Percentiles rank a stretch among this genome's conserved stretches.
phyloP scores from a whole-genome alignment of 1,140 invertebrate species.

The Neelides sp. region DNA sequence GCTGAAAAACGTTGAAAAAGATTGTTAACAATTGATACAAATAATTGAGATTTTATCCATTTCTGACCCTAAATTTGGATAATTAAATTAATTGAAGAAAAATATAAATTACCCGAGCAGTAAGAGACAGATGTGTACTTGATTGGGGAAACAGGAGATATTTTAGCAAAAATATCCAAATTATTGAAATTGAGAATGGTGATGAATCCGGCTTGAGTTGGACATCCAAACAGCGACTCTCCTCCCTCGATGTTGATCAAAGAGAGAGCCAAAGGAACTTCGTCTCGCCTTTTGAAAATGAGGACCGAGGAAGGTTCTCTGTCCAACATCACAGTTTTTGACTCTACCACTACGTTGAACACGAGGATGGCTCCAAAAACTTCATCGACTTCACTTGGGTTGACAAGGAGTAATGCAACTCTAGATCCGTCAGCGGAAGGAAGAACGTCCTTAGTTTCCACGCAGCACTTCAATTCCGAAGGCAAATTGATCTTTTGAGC shows the following conservation, averaged over 20 bases:
- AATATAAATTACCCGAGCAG: constrained; percentile 25
- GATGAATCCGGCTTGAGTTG: constrained; percentile 15
- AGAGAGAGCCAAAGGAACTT: constrained; percentile 10
- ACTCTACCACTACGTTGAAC: constrained; percentile 34
- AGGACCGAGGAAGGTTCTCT: constrained; percentile 32
- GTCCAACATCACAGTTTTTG: constrained; percentile 32
- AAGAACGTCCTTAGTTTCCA: constrained; percentile 3
- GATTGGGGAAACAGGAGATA: constrained; percentile 31
- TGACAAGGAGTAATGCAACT: constrained; percentile 9
- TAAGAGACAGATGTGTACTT: constrained; percentile 24
- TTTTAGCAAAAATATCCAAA: constrained; percentile 40
- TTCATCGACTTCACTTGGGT: constrained; percentile 4
- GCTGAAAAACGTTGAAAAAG: constrained; percentile 17
- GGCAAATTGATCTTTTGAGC: constrained; percentile 20
- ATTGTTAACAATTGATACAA: constrained; percentile 3
- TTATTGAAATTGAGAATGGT: constrained; percentile 18
- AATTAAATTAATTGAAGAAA: constrained; percentile 13
- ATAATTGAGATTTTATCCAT: neutral
- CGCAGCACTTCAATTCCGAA: constrained; percentile 13
- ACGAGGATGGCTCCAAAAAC: constrained; percentile 35
- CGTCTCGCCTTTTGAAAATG: constrained; percentile 12
- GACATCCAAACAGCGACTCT: constrained; percentile 12
- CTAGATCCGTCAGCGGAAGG: constrained; percentile 16
- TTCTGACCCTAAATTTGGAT: constrained; percentile 3
- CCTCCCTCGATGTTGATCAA: constrained; percentile 11